Evolutionary conservation across 2,797 vertebrate species (phyloP).

Genomic region (Amblyraja radiata): DNA sequence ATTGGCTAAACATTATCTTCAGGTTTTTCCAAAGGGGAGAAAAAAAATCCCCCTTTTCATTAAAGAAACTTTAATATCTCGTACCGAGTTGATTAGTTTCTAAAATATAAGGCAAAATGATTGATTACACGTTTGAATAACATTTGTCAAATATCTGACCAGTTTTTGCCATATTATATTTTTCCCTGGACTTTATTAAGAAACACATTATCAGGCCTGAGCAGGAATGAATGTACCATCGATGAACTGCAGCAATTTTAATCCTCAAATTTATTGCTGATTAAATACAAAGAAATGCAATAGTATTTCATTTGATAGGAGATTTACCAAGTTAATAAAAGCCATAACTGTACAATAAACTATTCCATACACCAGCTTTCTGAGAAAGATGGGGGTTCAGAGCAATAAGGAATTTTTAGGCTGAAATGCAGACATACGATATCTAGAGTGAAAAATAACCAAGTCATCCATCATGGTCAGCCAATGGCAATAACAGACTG

Average conservation of each 20-base stretch:
- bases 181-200: conserved; percentile 22
- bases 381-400: conserved; percentile 13
- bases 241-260: conserved; percentile 4
- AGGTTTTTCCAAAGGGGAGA: neutral
- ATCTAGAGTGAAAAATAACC: conserved; percentile 36
- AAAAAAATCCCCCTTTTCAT: neutral
- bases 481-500: conserved; percentile 32
- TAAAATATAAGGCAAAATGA: conserved; percentile 16
- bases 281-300: conserved; percentile 34
- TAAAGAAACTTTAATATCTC: conserved; percentile 12
- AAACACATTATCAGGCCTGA: neutral
- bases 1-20: neutral
- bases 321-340: conserved; percentile 36
- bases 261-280: neutral
- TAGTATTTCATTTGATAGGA: conserved; percentile 29
- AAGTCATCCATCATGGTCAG: conserved; percentile 36
- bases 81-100: conserved; percentile 5
- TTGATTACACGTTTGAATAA: conserved; percentile 29
- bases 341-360: conserved; percentile 21
- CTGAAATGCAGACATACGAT: conserved; percentile 26
- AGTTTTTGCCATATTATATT: neutral
- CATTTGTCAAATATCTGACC: conserved; percentile 31
- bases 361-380: neutral
- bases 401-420: conserved; percentile 24
- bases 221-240: neutral